Evolutionary conservation across 2,888 invertebrate species (phyloP).

Genomic region (Eubasilissa splendida): DNA sequence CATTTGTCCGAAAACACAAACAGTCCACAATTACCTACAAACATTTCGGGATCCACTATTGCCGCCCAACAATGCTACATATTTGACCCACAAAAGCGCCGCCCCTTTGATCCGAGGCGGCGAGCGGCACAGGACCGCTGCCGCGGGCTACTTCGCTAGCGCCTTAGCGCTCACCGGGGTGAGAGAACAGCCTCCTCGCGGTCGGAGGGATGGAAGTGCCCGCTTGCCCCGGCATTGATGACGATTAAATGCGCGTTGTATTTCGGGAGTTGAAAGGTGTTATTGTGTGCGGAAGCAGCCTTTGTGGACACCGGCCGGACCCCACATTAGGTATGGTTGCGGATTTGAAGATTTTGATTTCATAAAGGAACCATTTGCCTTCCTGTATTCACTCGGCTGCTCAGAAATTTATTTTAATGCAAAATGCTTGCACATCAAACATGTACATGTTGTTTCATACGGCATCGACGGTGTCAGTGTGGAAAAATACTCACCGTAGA

Average conservation of each 20-base stretch:
- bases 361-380: too few relatives aligned
- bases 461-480: too few relatives aligned
- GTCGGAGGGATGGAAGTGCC: slow-evolving; percentile 1
- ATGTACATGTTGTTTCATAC: too few relatives aligned
- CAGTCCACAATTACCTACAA: slow-evolving; percentile 6
- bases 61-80: neutral
- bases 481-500: too few relatives aligned
- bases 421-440: too few relatives aligned
- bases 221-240: neutral
- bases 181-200: neutral
- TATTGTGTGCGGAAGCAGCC: slow-evolving; percentile 5
- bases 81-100: slow-evolving; percentile 9
- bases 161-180: too few relatives aligned
- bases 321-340: slow-evolving; percentile 6
- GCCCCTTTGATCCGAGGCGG: slow-evolving; percentile 2
- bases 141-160: too few relatives aligned
- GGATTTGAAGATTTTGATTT: too few relatives aligned
- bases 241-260: neutral
- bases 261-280: slow-evolving; percentile 6
- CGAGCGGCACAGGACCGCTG: neutral
- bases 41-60: slow-evolving; percentile 12
- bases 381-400: too few relatives aligned
- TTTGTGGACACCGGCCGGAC: neutral
- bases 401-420: too few relatives aligned
- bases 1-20: neutral